Base-by-base conservation (phyloP, 2,113 vertebrate genomes). In the Cheilinus undulatus region DNA sequence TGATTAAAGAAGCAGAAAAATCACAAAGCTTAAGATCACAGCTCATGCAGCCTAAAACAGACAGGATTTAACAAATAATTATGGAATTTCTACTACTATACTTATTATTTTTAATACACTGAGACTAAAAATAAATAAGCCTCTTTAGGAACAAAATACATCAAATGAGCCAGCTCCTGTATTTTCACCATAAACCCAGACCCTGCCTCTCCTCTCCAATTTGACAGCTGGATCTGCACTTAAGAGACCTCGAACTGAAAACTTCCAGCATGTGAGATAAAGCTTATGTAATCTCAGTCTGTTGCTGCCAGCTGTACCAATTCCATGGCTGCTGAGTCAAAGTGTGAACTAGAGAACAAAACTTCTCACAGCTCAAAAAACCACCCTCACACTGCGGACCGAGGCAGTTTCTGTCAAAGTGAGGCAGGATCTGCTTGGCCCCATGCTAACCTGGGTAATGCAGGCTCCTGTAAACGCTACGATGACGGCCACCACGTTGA, bases 401-500 rank as follows among this genome's bases (percentile, higher is more conserved):
- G 24, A 23, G 3, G 19, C 22, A 12, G 24, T 46, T 26, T 20
- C 22, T 49, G 3, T 49, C 27, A 9, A 54, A 0, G 0, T 5
- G 2, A 32, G 53, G 46, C 17, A 20, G 5, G 26, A n/a, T 43
- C 42, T n/a, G 42, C n/a, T 22, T 30, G 0, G 4, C 11, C 40
- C 17, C 17, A 6, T 20, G 56, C 72, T 91, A 11, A 99, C 98
- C 94, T 99, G 98, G 86, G 98, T 99, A 91, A 99, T 99, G 92
- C 98, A 99, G 63, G 98, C 97, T 77, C 97, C 98, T 3, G 97
- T 97, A 80, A 99, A 99, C 78, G 98, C 97, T 74, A 99, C 98
- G 64, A 99, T 99, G 85, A 99, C 98, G n/a, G 97, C 98, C 77
- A 99, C 97, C 40, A 99, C 96, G 42, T 99, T 99, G 83, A 99